phyloP scores from a whole-genome alignment of 1,140 invertebrate species.

The Euglossa dilemma region DNA sequence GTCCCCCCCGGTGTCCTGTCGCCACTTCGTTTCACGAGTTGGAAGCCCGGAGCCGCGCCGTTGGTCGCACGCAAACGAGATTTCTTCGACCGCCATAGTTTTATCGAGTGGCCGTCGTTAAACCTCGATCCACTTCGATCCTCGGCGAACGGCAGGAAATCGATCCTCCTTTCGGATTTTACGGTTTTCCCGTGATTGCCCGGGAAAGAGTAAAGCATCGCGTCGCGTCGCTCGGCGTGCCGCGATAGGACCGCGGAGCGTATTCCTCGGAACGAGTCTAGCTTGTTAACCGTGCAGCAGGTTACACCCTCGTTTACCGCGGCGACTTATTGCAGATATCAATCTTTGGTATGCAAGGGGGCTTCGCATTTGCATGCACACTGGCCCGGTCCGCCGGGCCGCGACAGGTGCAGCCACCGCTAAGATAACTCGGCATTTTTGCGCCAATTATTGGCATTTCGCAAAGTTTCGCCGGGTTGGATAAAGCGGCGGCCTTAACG shows the following conservation, averaged over 20 bases:
- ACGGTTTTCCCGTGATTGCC: not conserved
- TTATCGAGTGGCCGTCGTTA: not conserved
- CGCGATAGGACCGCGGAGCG: slow-evolving; percentile 14
- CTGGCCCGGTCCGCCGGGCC: slow-evolving; percentile 49
- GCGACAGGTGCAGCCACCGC: slow-evolving; percentile 70
- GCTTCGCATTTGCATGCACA: slow-evolving; percentile 71
- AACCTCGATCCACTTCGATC: not conserved
- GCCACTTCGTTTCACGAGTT: slow-evolving; percentile 28
- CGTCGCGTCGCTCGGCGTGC: no score
- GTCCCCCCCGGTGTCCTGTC: slow-evolving; percentile 40
- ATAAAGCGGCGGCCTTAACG: slow-evolving; percentile 63
- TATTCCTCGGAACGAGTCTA: slow-evolving; percentile 18
- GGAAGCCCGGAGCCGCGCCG: not conserved
- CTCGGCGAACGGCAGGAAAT: no score
- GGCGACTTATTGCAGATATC: slow-evolving; percentile 70
- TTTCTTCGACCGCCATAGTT: not conserved
- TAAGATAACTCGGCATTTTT: slow-evolving; percentile 74
- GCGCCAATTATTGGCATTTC: slow-evolving; percentile 79
- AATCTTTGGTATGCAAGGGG: slow-evolving; percentile 66
- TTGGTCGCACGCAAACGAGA: slow-evolving; percentile 36
- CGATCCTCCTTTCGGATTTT: not conserved
- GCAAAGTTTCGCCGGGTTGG: slow-evolving; percentile 61
- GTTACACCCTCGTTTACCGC: slow-evolving; percentile 67
- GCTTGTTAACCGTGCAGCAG: slow-evolving; percentile 48
- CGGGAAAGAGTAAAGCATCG: not conserved